Evolutionary conservation across 2,888 invertebrate genomes (phyloP), one percentile per base, ranked within the genome.

Genomic region (Lasioglossum villosulum): DNA sequence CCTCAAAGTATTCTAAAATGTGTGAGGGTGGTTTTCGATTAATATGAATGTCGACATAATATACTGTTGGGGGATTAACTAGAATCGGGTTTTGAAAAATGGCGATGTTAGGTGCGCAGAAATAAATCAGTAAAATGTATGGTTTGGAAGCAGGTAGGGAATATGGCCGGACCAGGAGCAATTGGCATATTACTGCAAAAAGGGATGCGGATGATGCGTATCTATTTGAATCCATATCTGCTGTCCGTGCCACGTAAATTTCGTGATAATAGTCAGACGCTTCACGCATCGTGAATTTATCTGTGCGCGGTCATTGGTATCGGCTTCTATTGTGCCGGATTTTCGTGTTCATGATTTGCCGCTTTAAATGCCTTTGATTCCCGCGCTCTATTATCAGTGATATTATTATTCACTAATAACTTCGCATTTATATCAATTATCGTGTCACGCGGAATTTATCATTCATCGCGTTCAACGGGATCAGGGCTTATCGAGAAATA

Each of bases 341-440:
- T 85, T 68, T 80, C 42, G 71, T 10, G 37, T 16, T 56, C 63
- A 48, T 82, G 81, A 77, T 86, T 75, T 75, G 78, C 78, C 45
- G 39, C 68, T 59, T 27, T 37, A 77, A 70, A 76, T 37, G 59
- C 27, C 34, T 74, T 37, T 75, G 45, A 73, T 84, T 68, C 75
- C 74, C n/a, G 23, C 56, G 23, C 48, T 66, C 70, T 76, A 73
- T 82, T 70, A 42, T 68, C 82, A 79, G 74, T 66, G 75, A 70
- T 86, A 70, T 78, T 78, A 84, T 82, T 74, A 75, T 77, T 74
- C 23, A 74, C 52, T 76, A 82, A 74, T 86, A 86, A 82, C 78
- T 82, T 86, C 75, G 71, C 78, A 59, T 86, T 86, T 86, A 86
- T 86, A 78, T 82, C 86, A 86, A 86, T 86, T 86, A 86, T 4